Percentiles rank a stretch among this genome's conserved stretches.
These are phyloP conservation scores for Onychomys torridus DNA, from an alignment of 2,797 vertebrate genomes.

Conservation along the genomic window DNA sequence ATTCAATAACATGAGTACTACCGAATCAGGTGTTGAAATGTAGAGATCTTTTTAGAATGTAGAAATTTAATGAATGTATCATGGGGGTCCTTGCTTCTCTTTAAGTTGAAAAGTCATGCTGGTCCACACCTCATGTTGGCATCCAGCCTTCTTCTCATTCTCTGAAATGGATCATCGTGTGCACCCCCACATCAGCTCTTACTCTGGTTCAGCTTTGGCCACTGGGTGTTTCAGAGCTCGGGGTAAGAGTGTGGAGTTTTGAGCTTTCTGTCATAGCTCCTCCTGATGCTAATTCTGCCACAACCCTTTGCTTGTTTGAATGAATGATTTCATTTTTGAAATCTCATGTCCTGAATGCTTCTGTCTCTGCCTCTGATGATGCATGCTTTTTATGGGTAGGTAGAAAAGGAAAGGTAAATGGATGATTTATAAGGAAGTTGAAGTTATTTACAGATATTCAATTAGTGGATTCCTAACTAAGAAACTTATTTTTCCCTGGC, in stretches of 20 bases:
- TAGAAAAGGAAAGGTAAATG: not conserved
- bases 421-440: not conserved
- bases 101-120: not conserved
- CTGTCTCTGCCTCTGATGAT: not conserved
- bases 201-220: not conserved
- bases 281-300: not conserved
- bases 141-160: not conserved
- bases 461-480: not conserved
- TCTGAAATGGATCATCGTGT: too few relatives aligned
- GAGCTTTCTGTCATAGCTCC: not conserved
- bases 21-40: not conserved
- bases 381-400: not conserved
- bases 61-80: not conserved
- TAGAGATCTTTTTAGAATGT: not conserved
- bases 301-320: not conserved
- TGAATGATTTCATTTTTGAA: not conserved
- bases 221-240: not conserved
- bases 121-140: not conserved
- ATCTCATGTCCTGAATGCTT: not conserved
- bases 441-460: constrained; percentile 28
- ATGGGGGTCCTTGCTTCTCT: not conserved
- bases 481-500: not conserved
- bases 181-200: not conserved
- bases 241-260: not conserved
- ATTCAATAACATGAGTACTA: not conserved